Evolutionary conservation across 2,113 vertebrate genomes (phyloP).

Genomic region (Eulacestoma nigropectus): DNA sequence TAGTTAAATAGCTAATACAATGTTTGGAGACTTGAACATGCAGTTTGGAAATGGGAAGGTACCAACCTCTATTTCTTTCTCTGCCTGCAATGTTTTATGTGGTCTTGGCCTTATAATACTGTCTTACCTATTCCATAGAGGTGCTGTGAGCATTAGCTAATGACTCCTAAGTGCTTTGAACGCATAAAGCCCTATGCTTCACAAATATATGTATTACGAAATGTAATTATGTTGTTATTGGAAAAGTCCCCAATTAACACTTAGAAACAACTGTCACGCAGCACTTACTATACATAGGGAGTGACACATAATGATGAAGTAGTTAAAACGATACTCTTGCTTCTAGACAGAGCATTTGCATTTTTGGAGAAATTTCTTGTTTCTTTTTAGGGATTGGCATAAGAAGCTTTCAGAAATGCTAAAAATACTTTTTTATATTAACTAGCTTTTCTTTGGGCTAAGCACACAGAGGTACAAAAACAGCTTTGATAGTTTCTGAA

Average conservation of each 20-base stretch:
- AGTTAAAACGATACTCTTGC: conserved; percentile 6
- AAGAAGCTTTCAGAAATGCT: conserved; percentile 25
- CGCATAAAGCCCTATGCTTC: neutral
- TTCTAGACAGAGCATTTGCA: conserved; percentile 47
- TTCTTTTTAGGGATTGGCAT: conserved; percentile 30
- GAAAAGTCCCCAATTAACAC: neutral
- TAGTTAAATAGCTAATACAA: neutral
- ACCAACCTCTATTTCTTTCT: neutral
- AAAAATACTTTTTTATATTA: conserved; percentile 36
- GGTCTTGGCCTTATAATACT: neutral
- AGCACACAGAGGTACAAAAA: neutral
- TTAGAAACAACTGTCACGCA: neutral
- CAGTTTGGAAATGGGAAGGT: neutral
- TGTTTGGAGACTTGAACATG: neutral
- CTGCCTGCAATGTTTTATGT: neutral
- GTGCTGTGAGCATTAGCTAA: neutral
- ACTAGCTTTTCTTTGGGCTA: neutral
- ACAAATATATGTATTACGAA: neutral
- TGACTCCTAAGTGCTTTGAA: neutral
- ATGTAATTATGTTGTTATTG: neutral
- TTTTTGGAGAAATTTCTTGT: conserved; percentile 30
- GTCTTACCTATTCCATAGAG: neutral
- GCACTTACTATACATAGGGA: neutral
- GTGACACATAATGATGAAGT: conserved; percentile 27
- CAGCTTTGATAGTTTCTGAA: neutral